These are phyloP conservation scores for Labeo rohita DNA, from an alignment of 2,113 vertebrate species.

Conservation along the genomic window DNA sequence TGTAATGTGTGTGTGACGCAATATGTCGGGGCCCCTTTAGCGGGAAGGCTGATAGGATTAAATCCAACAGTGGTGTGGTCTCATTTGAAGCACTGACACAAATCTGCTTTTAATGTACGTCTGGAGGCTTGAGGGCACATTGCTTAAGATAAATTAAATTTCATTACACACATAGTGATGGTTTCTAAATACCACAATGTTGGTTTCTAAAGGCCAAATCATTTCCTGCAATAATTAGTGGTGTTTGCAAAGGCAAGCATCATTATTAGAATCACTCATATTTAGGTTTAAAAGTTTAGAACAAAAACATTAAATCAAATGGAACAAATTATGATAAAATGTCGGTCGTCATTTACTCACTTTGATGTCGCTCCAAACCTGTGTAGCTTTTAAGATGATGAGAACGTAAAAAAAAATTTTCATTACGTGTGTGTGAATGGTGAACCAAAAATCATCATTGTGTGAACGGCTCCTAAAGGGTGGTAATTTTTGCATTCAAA, in stretches of 20 bases:
- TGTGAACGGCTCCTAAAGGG: too few relatives aligned
- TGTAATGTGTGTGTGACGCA: slow-evolving; percentile 66
- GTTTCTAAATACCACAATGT: slow-evolving; percentile 16
- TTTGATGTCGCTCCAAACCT: neutral
- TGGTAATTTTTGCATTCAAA: neutral
- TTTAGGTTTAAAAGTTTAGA: neutral
- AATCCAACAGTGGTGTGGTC: slow-evolving; percentile 6
- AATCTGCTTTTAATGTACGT: slow-evolving; percentile 53
- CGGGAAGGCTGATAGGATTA: slow-evolving; percentile 40
- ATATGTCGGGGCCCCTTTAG: slow-evolving; percentile 62
- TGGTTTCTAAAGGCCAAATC: neutral
- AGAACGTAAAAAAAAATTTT: too few relatives aligned
- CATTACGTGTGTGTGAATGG: too few relatives aligned
- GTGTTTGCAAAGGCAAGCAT: neutral
- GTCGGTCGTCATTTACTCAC: neutral
- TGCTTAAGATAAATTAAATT: slow-evolving; percentile 16
- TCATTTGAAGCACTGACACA: slow-evolving; percentile 49
- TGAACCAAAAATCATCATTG: neutral
- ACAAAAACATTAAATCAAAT: neutral
- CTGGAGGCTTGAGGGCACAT: slow-evolving; percentile 14
- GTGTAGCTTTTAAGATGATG: neutral
- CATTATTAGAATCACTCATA: neutral
- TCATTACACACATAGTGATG: slow-evolving; percentile 27
- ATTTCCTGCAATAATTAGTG: slow-evolving; percentile 25
- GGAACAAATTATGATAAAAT: neutral